These are phyloP conservation scores for Ferdinandea cuprea DNA, from an alignment of 2,888 invertebrate species.

Conservation along the genomic window DNA sequence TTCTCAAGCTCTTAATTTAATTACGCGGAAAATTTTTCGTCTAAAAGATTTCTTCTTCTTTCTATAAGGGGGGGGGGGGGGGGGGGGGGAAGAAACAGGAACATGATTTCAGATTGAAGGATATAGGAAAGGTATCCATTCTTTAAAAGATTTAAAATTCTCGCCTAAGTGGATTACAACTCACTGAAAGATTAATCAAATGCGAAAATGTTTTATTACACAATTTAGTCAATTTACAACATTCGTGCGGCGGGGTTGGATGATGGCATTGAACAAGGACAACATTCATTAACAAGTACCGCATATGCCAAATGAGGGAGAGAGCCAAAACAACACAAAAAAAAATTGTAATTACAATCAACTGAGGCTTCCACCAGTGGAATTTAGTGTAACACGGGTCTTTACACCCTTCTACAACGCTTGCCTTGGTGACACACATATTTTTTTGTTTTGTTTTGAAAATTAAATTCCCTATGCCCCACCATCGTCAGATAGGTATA, in stretches of 20 bases:
- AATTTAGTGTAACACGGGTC: neutral
- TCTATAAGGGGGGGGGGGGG: no score
- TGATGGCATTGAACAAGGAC: neutral
- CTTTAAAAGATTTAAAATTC: neutral
- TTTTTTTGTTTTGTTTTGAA: conserved; percentile 15
- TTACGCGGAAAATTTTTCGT: conserved; percentile 49
- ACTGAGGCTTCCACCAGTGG: neutral
- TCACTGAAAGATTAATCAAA: conserved; percentile 33
- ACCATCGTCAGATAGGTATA: neutral
- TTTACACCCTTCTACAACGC: conserved; percentile 24
- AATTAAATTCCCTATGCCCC: conserved; percentile 38
- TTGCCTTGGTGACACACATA: neutral
- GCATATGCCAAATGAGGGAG: neutral
- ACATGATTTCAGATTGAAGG: conserved; percentile 6
- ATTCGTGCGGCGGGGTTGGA: neutral
- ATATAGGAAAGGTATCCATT: neutral
- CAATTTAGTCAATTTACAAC: conserved; percentile 9
- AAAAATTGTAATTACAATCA: conserved; percentile 38
- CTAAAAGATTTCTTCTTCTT: conserved; percentile 35
- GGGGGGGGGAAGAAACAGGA: neutral
- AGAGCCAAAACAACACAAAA: no score
- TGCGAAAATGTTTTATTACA: neutral
- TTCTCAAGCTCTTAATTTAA: conserved; percentile 65
- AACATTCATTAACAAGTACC: conserved; percentile 19
- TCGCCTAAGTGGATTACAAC: conserved; percentile 12